Base-by-base conservation (phyloP, 2,113 vertebrate species). In the Spermophilus dauricus region DNA sequence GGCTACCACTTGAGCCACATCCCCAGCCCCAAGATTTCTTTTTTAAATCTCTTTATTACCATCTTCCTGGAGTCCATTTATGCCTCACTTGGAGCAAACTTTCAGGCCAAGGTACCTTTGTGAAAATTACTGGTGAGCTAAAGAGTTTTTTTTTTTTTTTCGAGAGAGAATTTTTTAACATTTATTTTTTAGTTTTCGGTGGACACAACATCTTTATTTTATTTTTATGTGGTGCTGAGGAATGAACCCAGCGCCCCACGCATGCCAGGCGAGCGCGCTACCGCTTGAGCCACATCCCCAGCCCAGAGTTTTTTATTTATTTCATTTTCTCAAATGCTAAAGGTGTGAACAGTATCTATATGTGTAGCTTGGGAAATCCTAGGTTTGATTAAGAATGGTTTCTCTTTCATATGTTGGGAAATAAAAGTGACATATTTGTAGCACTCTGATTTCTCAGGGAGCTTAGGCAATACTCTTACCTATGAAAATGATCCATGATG, bases 291-390 rank as follows among this genome's bases (percentile, higher is more conserved):
- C 45, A 45, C 45, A 45, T 45, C 45, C 45, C 45, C 45, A 45
- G 45, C 8, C 45, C 45, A 45, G 45, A 45, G 45, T 42, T 91
- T 34, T 91, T 88, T 14, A 28, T 20, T 10, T 76, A 30, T 91
- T 94, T 82, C 1, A 37, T 48, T 39, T 92, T 11, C 84, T 89
- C 88, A 96, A 51, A 85, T 56, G 37, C 12, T 91, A 12, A 86
- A 91, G 48, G n/a, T 65, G 30, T 93, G 77, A 89, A 63, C 14
- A 61, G 63, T 83, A 56, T 86, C 81, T 92, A 8, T 20, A 56
- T 37, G 45, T 34, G 22, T 37, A 58, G 63, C 86, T 95, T 96
- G 92, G 75, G 56, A 93, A 97, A 86, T 91, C 20, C 37, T 97
- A 65, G 48, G 24, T 91, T 78, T 86, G 24, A 56, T 78, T 11